phyloP scores from a whole-genome alignment of 2,888 invertebrate species.

The Opisthograptis luteolata region DNA sequence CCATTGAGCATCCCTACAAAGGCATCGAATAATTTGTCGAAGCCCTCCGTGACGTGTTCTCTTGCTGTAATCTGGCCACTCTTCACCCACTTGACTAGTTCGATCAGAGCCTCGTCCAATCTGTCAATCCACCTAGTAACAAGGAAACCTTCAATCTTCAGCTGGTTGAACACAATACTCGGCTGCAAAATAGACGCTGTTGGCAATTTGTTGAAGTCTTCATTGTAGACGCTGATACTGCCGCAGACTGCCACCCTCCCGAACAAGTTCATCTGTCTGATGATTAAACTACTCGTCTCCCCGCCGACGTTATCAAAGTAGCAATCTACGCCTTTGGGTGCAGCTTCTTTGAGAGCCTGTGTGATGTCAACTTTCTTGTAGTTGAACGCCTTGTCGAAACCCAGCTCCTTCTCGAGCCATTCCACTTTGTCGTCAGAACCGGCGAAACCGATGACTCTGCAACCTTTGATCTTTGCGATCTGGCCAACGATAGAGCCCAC shows the following conservation, averaged over 20 bases:
- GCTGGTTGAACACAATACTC: constrained; percentile 79
- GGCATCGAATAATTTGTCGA: constrained; percentile 87
- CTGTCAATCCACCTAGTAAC: constrained; percentile 78
- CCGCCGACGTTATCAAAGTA: constrained; percentile 91
- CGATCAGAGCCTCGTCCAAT: constrained; percentile 83
- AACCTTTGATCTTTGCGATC: constrained; percentile 88
- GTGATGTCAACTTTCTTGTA: constrained; percentile 86
- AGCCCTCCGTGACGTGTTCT: constrained; percentile 88
- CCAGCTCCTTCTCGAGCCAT: constrained; percentile 86
- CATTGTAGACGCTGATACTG: constrained; percentile 83
- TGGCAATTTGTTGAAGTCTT: constrained; percentile 44
- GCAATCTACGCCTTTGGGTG: constrained; percentile 80
- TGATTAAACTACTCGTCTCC: constrained; percentile 82
- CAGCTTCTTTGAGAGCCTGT: constrained; percentile 82
- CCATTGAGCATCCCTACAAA: constrained; percentile 86
- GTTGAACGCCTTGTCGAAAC: constrained; percentile 89
- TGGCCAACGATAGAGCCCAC: constrained; percentile 90
- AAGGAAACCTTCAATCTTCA: constrained; percentile 86
- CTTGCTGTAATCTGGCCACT: constrained; percentile 86
- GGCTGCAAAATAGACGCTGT: constrained; percentile 80
- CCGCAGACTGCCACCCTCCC: constrained; percentile 87
- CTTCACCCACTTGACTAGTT: constrained; percentile 85
- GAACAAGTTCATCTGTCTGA: constrained; percentile 82
- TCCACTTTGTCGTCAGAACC: constrained; percentile 88
- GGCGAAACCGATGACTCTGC: constrained; percentile 86